A percentile compares a stretch with the other conserved stretches of the same genome.
Conservation (phyloP, 2,888 invertebrate species). For the Autographa pulchrina region DNA sequence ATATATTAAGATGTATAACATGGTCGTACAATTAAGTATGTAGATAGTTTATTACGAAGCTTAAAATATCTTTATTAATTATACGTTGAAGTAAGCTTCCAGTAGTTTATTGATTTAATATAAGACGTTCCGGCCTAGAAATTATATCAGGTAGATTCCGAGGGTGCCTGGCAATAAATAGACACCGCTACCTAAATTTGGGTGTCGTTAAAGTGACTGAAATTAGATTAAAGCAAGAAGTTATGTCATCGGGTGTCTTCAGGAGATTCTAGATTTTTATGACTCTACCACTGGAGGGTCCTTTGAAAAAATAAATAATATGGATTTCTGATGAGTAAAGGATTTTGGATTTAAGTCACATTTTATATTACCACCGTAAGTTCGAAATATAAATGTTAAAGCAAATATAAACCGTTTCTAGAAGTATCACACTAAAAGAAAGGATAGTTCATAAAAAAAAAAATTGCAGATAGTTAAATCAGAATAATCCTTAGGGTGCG, state of each 20-base stretch:
- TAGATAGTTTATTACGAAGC: not conserved
- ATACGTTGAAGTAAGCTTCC: not conserved
- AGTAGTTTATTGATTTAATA: constrained; percentile 4
- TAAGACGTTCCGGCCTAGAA: not conserved
- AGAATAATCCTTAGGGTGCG: too few species aligned
- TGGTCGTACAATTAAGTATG: too few species aligned
- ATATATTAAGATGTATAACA: too few species aligned
- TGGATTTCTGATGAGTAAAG: not conserved
- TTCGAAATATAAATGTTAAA: too few species aligned
- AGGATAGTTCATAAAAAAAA: too few species aligned
- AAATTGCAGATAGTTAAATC: too few species aligned
- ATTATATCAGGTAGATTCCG: constrained; percentile 1
- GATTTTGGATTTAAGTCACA: not conserved
- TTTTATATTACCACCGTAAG: too few species aligned
- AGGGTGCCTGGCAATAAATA: constrained; percentile 4
- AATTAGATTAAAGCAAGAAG: constrained; percentile 2
- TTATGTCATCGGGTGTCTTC: constrained; percentile 2
- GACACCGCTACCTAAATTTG: constrained; percentile 4
- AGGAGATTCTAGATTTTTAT: constrained; percentile 1
- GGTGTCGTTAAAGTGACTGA: constrained; percentile 4
- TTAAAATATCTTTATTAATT: not conserved
- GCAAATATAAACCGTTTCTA: too few species aligned
- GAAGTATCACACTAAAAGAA: too few species aligned
- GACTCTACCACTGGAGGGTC: not conserved
- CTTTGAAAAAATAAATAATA: not conserved